Base-by-base conservation (phyloP, 2,888 invertebrate genomes). In the Lasioglossum marginatum region DNA sequence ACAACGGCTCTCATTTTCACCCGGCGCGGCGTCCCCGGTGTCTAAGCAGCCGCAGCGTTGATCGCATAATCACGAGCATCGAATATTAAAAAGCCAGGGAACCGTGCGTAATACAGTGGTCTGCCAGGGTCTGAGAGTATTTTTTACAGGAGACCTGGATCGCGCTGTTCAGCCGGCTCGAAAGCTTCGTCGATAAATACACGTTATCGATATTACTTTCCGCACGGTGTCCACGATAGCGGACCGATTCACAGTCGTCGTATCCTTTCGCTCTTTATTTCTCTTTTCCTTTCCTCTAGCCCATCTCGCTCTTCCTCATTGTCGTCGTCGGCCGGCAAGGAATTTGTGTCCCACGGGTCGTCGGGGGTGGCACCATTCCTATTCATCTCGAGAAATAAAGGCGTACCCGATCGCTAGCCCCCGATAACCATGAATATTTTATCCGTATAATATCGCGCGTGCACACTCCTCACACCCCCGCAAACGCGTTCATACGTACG, bases 381-480 rank as follows among this genome's bases (percentile, higher is more conserved):
- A 93, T 93, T 93, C 93, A 93, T 93, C 93, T 87, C 83, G 90
- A 87, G 92, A 93, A 93, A 93, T 93, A 93, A 93, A 93, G 92
- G 92, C 93, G 91, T 87, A 88, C 86, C 89, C 91, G 93, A 94
- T 94, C 93, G 90, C 86, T 88, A 91, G 90, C 91, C 0, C 87
- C 88, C 93, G 94, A 94, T 94, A 93, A 90, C 92, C 89, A 93
- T 93, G 93, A 94, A 94, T 93, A 94, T 94, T 92, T 93, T 92
- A 93, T 93, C 92, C 86, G 92, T 92, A 92, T 93, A 94, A 90
- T 90, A 91, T 90, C 87, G 71, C 85, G 66, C 70, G 40, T n/a
- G 16, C 27, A 27, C 43, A 31, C 12, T 16, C 43, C 43, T n/a
- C 43, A 2, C 14, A 6, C 27, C 27, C 12, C 6, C 43, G 27